Conservation (phyloP, 2,797 vertebrate genomes). For the Glyptemys insculpta region DNA sequence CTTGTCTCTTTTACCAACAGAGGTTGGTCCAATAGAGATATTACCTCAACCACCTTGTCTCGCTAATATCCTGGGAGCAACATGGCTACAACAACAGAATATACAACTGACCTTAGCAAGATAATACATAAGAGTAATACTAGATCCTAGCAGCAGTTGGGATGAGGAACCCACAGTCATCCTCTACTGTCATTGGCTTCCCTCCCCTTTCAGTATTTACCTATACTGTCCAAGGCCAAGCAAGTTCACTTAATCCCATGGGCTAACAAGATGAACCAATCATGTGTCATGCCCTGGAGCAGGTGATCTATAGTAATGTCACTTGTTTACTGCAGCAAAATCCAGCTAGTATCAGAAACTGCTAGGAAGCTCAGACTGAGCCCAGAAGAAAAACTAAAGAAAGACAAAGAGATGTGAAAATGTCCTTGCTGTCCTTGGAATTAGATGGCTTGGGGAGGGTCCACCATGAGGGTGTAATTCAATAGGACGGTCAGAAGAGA, state of each 20-base stretch:
- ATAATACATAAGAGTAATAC: not conserved
- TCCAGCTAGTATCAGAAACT: not conserved
- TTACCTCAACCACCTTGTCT: not conserved
- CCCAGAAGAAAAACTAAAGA: not conserved
- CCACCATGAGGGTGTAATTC: not conserved
- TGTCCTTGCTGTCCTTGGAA: not conserved
- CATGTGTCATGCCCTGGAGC: not conserved
- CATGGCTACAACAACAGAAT: not conserved
- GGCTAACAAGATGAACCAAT: not conserved
- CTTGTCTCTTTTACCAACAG: not conserved
- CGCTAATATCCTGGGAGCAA: not conserved
- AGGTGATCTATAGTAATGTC: not conserved
- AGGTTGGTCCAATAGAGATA: not conserved
- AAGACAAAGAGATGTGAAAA: not conserved
- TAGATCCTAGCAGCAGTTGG: not conserved
- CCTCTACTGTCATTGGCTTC: not conserved
- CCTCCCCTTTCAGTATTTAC: not conserved
- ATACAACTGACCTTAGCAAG: not conserved
- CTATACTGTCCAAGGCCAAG: not conserved
- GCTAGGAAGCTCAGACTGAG: not conserved
- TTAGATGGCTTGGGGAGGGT: not conserved
- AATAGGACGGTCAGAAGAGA: not conserved
- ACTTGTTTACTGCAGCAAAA: not conserved
- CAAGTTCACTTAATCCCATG: not conserved
- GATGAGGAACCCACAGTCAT: not conserved